Evolutionary conservation across 1,140 invertebrate species (phyloP), one percentile per base, ranked within the genome.

Genomic region (Microplitis mediator): DNA sequence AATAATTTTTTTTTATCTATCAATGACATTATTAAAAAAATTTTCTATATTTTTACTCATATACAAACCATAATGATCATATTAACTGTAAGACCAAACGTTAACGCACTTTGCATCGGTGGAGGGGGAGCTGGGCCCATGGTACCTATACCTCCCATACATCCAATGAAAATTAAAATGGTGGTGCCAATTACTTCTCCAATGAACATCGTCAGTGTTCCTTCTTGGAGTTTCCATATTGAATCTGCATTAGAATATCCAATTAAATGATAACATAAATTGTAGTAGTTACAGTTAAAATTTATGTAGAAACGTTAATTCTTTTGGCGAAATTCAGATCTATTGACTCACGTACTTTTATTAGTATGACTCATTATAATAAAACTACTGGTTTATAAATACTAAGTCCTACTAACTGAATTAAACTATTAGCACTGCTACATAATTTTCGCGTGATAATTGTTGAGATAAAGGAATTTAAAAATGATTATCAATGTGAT

Each of bases 151-250:
- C 91, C 91, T 0, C 92, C 91, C 79, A 93, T 92, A 78, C 94
- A 95, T 5, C 93, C 94, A 1, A 96, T 78, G 56, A 94, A 90
- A 11, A 95, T 88, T 56, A 96, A 84, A 62, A 94, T 88, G 5
- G 89, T 88, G 0, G 94, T 95, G 11, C 93, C 94, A 14, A 94
- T 76, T 16, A 93, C 85, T 84, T 95, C 94, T 2, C 90, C 91
- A 2, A 86, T 4, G 31, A 82, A 81, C 78, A 82, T 85, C 0
- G 78, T 78, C 11, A 74, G 62, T 3, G 82, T 86, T 6, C 81
- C 80, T 16, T 79, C 63, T 62, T 84, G 76, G 34, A 84, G 9
- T n/a, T 77, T 76, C 80, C 84, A 79, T 72, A 73, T 39, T n/a
- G 39, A 52, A 11, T 61, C 76, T 77, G 51, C 14, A 54, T 45